Evolutionary conservation across 2,113 vertebrate genomes (phyloP).

Genomic region (Seriola aureovittata): DNA sequence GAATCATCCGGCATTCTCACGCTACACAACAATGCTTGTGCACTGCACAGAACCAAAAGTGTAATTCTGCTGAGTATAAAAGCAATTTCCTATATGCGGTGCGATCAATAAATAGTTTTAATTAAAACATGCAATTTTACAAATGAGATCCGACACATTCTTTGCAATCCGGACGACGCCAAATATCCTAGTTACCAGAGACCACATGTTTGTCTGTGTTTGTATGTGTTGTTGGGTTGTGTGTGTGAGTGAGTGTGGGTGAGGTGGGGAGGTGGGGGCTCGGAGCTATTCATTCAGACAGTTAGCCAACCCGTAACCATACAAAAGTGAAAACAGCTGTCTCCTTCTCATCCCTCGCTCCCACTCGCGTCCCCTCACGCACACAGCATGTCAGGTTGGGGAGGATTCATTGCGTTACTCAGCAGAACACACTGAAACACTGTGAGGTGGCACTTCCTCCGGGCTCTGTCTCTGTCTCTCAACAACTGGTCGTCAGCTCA

Average conservation of each 20-base stretch:
- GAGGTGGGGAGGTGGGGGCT: background rate
- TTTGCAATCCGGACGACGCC: slow-evolving; percentile 12
- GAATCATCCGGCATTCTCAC: slow-evolving; percentile 56
- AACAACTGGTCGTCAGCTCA: background rate
- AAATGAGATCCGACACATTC: slow-evolving; percentile 29
- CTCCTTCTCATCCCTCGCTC: slow-evolving; percentile 48
- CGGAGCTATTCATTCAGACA: slow-evolving; percentile 50
- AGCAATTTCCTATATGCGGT: background rate
- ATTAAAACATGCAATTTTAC: slow-evolving; percentile 27
- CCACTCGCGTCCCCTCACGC: slow-evolving; percentile 31
- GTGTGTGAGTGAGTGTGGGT: background rate
- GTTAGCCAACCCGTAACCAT: slow-evolving; percentile 56
- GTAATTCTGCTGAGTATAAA: slow-evolving; percentile 7
- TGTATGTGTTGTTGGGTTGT: slow-evolving; percentile 31
- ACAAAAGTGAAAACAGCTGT: slow-evolving; percentile 69
- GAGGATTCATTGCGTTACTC: slow-evolving; percentile 31
- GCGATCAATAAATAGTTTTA: slow-evolving; percentile 12
- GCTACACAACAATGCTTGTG: background rate
- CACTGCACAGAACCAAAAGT: slow-evolving; percentile 4
- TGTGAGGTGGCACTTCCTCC: slow-evolving; percentile 30
- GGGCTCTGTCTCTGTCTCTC: background rate
- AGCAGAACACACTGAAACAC: slow-evolving; percentile 38
- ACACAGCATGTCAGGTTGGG: slow-evolving; percentile 30
- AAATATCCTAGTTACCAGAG: slow-evolving; percentile 46
- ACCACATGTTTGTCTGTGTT: slow-evolving; percentile 54